phyloP scores from a whole-genome alignment of 2,797 vertebrate species.

The Bryconaethiops microstoma region DNA sequence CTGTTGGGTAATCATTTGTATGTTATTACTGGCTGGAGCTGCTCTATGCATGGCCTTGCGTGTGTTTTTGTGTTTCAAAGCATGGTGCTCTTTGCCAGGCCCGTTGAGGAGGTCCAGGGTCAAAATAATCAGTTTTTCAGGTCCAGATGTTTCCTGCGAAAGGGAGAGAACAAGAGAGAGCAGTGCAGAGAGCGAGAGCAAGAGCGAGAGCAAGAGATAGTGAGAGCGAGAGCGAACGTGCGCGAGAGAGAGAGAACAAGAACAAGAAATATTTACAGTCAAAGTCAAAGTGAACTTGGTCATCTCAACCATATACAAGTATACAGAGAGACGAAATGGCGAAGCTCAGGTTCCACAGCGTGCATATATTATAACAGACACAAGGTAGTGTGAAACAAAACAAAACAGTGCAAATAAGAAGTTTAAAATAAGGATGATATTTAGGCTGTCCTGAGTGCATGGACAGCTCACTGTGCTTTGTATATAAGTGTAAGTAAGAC shows the following conservation, averaged over 20 bases:
- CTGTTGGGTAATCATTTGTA: slow-evolving; percentile 33
- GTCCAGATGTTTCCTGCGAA: slow-evolving; percentile 64
- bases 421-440: no score
- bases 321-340: no score
- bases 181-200: neutral
- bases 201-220: neutral
- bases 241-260: neutral
- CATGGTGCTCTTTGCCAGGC: slow-evolving; percentile 39
- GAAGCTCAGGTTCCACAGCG: no score
- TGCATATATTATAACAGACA: no score
- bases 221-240: neutral
- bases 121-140: slow-evolving; percentile 62
- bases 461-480: no score
- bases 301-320: no score
- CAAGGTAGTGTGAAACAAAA: no score
- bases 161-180: neutral
- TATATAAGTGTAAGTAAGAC: no score
- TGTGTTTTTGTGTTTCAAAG: slow-evolving; percentile 46
- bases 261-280: neutral
- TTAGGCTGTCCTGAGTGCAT: no score
- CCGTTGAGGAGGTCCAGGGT: slow-evolving; percentile 58
- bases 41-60: slow-evolving; percentile 34
- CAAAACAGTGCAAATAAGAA: no score
- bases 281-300: neutral
- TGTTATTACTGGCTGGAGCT: slow-evolving; percentile 47